phyloP scores from a whole-genome alignment of 2,113 vertebrate genomes.

The Urocolius indicus region DNA sequence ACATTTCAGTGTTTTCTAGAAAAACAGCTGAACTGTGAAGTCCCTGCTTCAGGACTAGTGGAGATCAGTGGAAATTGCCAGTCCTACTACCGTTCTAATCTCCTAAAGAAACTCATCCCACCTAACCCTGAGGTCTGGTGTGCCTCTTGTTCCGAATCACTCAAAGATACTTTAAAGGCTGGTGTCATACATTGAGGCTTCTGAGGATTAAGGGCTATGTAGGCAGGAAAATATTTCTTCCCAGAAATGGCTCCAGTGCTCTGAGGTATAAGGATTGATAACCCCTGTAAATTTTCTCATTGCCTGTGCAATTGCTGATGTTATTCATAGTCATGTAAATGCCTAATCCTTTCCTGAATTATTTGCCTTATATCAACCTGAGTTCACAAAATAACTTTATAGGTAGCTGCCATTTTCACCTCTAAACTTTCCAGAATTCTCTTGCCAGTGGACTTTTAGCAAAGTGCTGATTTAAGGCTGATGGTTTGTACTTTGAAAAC shows the following conservation, averaged over 20 bases:
- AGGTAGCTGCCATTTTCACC: conserved; percentile 20
- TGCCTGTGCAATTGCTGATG: conserved; percentile 6
- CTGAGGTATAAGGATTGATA: conserved; percentile 51
- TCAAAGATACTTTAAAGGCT: not conserved
- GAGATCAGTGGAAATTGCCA: not conserved
- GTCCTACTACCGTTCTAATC: not conserved
- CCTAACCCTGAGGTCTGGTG: not conserved
- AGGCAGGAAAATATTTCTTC: conserved; percentile 62
- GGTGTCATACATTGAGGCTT: not conserved
- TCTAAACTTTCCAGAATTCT: conserved; percentile 48
- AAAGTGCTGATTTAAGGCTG: conserved; percentile 33
- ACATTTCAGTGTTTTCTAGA: not conserved
- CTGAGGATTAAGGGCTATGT: conserved; percentile 6
- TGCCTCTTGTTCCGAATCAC: not conserved
- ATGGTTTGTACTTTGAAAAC: conserved; percentile 4
- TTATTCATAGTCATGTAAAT: conserved; percentile 63
- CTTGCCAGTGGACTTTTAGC: not conserved
- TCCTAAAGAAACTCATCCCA: not conserved
- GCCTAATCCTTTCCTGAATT: conserved; percentile 50
- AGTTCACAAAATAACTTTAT: conserved; percentile 50
- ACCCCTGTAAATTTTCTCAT: conserved; percentile 52
- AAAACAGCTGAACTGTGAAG: not conserved
- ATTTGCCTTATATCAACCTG: conserved; percentile 50
- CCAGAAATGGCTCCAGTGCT: conserved; percentile 7
- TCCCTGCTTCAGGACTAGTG: not conserved